Evolutionary conservation across 1,140 invertebrate genomes (phyloP), one percentile per base, ranked within the genome.

Genomic region (Mercenaria mercenaria): DNA sequence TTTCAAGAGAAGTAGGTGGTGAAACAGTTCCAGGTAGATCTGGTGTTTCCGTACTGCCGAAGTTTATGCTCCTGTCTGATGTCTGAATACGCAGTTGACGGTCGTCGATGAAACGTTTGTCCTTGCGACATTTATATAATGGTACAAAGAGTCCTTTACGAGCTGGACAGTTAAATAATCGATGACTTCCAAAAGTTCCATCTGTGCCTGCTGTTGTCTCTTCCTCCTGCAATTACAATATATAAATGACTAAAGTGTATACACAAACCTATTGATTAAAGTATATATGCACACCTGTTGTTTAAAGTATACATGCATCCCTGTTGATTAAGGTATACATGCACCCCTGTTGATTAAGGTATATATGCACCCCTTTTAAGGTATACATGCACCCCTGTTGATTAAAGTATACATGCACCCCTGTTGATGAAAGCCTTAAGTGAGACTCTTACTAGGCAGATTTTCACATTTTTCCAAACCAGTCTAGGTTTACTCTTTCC

Each of bases 141-240:
- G 97, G 97, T 34, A 98, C 97, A 96, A 98, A 99, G 77, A 98
- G 96, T 50, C 97, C 98, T 94, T 97, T 97, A 15, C 97, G 97
- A 52, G 97, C 96, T 29, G 96, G 96, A 96, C 98, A 98, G 23
- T 96, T 94, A 95, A 98, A 98, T 94, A 97, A 97, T 64, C 97
- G 96, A 69, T 96, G 94, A 8, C 97, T 97, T 93, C 97, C 97
- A 92, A 98, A 98, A 6, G 96, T 97, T 79, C 98, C 98, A 97
- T 99, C 98, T 39, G 97, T 97, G 80, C 97, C 96, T 0, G 97
- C 96, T 74, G 97, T 96, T 90, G 97, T 97, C 95, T 98, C 97
- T 93, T 98, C 97, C 95, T 98, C 98, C 94, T 98, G 94, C 94
- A 97, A 97, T 83, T 97, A 96, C 59, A 39, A 81, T 47, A 85